A percentile compares a stretch with the other conserved stretches of the same genome.
These are phyloP conservation scores for Tokudaia muenninki DNA, from an alignment of 2,797 vertebrate species.

Conservation along the genomic window DNA sequence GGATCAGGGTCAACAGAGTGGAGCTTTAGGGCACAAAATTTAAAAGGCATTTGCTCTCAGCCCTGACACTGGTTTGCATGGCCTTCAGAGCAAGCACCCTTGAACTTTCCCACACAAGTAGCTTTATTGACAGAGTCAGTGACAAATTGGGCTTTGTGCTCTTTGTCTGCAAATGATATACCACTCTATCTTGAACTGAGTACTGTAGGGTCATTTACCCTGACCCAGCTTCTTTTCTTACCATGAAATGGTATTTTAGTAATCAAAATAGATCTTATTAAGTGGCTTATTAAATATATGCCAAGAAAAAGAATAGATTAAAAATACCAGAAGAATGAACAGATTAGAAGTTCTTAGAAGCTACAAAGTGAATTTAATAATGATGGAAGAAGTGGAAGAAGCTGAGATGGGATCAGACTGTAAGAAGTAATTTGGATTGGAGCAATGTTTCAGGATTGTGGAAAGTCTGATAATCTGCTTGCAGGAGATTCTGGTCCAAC, in stretches of 20 bases:
- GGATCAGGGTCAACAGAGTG: background rate
- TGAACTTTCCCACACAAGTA: background rate
- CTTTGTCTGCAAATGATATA: background rate
- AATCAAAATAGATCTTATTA: background rate
- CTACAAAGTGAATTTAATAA: background rate
- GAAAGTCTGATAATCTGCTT: background rate
- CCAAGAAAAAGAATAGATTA: background rate
- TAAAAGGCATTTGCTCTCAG: conserved; percentile 1
- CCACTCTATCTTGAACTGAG: background rate
- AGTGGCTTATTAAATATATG: conserved; percentile 9
- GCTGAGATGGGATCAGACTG: too few species aligned
- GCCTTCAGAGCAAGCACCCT: background rate
- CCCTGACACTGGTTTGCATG: background rate
- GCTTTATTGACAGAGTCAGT: background rate
- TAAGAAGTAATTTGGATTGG: background rate
- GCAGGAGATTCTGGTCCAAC: background rate
- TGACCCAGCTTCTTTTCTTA: background rate
- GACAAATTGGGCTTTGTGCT: background rate
- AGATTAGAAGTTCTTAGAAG: background rate
- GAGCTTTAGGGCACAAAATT: background rate
- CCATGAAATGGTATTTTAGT: background rate
- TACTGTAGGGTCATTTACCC: background rate
- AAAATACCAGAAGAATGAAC: background rate
- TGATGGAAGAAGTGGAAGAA: background rate
- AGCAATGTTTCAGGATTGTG: background rate